These are phyloP conservation scores for Pseudorasbora parva DNA, from an alignment of 2,113 vertebrate species.

Conservation along the genomic window DNA sequence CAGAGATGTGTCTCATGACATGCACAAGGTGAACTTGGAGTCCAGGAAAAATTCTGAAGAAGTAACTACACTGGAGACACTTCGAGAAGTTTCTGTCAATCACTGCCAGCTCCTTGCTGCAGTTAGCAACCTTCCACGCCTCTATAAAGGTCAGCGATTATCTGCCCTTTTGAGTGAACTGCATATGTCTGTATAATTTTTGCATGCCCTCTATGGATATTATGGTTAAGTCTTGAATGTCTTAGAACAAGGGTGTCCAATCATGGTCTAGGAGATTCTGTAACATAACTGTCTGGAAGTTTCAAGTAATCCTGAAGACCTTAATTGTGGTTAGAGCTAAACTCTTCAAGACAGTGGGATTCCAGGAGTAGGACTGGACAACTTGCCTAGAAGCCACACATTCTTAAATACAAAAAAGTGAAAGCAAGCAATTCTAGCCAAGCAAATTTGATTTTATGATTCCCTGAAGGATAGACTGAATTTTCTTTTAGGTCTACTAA, in stretches of 20 bases:
- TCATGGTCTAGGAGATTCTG: not conserved
- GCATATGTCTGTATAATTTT: not conserved
- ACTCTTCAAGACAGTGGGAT: not conserved
- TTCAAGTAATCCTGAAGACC: not conserved
- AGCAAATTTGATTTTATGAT: not conserved
- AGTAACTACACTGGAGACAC: conserved; percentile 73
- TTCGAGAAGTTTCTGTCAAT: conserved; percentile 75
- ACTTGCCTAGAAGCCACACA: not conserved
- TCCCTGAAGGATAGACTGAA: not conserved
- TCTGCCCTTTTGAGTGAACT: not conserved
- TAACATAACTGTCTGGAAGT: not conserved
- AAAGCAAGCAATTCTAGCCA: not conserved
- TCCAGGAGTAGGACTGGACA: not conserved
- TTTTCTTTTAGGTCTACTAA: not conserved
- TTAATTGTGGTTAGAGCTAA: not conserved
- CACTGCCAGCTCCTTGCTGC: conserved; percentile 85
- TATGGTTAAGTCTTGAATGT: not conserved
- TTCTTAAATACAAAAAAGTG: not conserved
- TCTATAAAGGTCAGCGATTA: conserved; percentile 83
- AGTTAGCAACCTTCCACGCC: conserved; percentile 86
- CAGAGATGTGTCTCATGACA: conserved; percentile 73
- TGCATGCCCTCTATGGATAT: not conserved
- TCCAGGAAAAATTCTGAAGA: conserved; percentile 68
- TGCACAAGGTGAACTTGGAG: conserved; percentile 75
- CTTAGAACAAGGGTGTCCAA: not conserved